Evolutionary conservation across 1,140 invertebrate genomes (phyloP), one percentile per base, ranked within the genome.

Genomic region (Antheraea pernyi): DNA sequence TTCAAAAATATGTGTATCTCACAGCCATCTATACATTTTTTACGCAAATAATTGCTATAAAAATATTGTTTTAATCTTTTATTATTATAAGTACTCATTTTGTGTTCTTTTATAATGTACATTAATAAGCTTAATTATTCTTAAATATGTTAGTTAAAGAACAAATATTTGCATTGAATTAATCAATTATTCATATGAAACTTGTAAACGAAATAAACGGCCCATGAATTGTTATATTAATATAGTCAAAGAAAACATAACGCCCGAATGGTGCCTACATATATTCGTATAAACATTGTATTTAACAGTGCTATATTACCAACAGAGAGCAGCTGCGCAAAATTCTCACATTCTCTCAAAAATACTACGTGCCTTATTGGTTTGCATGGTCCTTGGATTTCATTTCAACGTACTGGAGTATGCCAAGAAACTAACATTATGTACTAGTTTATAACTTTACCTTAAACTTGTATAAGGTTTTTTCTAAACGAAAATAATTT

Each of bases 301-400:
- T 59, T 75, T 76, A 76, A 69, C 66, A 66, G 36, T 68, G 68
- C 65, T 73, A 76, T 71, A 74, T 84, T 80, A 80, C 76, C 69
- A 74, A 71, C 66, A 48, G 72, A 68, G 75, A 76, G 69, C 83
- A 86, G 78, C 79, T 86, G 83, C 63, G 77, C 77, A 69, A 67
- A 84, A 84, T 84, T 83, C 79, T 73, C 80, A 77, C 79, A 79
- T 84, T 81, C 76, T 62, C 68, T 19, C 75, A 82, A 79, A 86
- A 86, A 84, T 86, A 86, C 73, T 73, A 73, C 69, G 70, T 76
- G 60, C 74, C 83, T 86, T 85, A 86, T 86, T 86, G 84, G 80
- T 80, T 69, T 80, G 73, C 77, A 69, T 81, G 73, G 83, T 81
- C 65, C 71, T 67, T 19, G 65, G 67, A 69, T 69, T 73, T 73